These are phyloP conservation scores for Otolemur crassicaudatus DNA, from an alignment of 2,797 vertebrate species.

Conservation along the genomic window DNA sequence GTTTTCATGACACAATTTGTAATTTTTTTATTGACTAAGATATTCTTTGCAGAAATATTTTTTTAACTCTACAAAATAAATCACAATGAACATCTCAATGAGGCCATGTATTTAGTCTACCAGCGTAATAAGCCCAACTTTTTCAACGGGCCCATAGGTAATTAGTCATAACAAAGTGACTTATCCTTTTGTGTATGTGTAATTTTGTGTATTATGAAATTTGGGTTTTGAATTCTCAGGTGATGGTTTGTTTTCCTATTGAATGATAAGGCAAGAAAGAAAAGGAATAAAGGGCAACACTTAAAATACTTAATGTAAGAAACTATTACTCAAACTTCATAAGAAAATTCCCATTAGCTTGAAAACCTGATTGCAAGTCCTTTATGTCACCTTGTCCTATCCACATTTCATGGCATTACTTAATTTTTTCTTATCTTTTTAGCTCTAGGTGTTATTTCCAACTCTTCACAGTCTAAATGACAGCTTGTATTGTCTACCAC, in stretches of 20 bases:
- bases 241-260: background rate
- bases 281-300: background rate
- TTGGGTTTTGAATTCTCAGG: background rate
- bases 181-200: background rate
- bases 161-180: constrained; percentile 37
- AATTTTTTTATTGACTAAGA: constrained; percentile 16
- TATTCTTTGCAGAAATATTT: background rate
- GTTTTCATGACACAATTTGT: background rate
- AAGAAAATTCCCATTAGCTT: constrained; percentile 11
- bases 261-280: background rate
- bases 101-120: background rate
- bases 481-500: constrained; percentile 73
- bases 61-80: background rate
- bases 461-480: constrained; percentile 45
- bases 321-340: background rate
- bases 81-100: background rate
- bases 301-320: background rate
- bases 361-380: constrained; percentile 4
- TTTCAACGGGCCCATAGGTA: constrained; percentile 20
- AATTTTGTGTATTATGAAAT: constrained; percentile 27
- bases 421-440: constrained; percentile 61
- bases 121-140: background rate
- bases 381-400: constrained; percentile 24
- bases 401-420: background rate
- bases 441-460: constrained; percentile 66